phyloP scores from a whole-genome alignment of 2,797 vertebrate genomes.

The Xyrichtys novacula region DNA sequence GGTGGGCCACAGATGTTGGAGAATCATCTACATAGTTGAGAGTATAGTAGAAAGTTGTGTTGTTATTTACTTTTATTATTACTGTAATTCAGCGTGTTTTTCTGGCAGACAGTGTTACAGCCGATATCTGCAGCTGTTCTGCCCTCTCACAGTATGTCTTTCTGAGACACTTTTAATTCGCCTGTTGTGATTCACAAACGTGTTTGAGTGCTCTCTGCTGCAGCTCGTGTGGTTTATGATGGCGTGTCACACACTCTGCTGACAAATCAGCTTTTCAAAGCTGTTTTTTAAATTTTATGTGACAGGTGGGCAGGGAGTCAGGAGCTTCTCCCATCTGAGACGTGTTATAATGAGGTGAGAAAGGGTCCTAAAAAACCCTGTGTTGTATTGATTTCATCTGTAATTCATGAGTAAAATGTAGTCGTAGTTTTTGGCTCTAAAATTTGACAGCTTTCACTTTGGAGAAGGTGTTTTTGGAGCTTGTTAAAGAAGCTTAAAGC shows the following conservation, averaged over 20 bases:
- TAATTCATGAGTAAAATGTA: background rate
- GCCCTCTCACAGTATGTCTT: background rate
- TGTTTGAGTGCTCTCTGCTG: conserved; percentile 17
- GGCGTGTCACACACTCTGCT: background rate
- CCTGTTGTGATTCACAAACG: background rate
- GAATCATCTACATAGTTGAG: conserved; percentile 6
- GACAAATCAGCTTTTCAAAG: conserved; percentile 8
- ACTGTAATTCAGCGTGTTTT: conserved; percentile 28
- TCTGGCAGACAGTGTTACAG: background rate
- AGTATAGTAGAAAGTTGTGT: background rate
- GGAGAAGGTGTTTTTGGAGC: background rate
- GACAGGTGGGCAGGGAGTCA: background rate
- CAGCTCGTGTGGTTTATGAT: conserved; percentile 4
- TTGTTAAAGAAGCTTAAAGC: background rate
- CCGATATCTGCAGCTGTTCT: conserved; percentile 5
- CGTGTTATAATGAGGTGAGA: background rate
- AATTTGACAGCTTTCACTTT: background rate
- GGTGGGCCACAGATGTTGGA: background rate
- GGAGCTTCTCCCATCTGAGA: background rate
- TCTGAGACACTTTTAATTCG: conserved; percentile 29
- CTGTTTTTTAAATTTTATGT: background rate
- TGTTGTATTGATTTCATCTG: background rate
- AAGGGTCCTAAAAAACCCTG: background rate
- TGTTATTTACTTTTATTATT: conserved; percentile 20
- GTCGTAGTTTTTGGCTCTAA: too few species aligned